Conservation (phyloP, 2,888 invertebrate species). For the Galeruca laticollis region DNA sequence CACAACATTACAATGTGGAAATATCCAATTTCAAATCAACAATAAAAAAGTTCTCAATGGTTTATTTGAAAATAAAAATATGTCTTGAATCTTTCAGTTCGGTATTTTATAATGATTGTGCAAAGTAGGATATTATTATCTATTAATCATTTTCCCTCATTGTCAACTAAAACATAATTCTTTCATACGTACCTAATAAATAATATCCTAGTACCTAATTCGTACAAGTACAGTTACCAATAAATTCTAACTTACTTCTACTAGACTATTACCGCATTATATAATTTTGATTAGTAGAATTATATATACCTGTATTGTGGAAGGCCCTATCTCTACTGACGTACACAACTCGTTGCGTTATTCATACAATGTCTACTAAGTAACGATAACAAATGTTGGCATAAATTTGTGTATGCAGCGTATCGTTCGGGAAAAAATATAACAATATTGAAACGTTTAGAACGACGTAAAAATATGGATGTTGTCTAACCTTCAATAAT, state of each 20-base stretch:
- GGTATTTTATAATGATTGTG: too few species aligned
- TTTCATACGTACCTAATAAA: neutral
- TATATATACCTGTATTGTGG: neutral
- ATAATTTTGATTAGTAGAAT: neutral
- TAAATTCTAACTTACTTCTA: neutral
- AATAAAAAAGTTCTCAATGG: too few species aligned
- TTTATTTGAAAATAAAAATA: too few species aligned
- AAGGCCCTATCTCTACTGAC: neutral
- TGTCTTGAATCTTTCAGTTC: too few species aligned
- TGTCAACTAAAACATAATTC: too few species aligned
- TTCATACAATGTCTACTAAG: neutral
- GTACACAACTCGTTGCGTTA: neutral
- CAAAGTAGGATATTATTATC: too few species aligned
- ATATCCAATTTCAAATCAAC: too few species aligned
- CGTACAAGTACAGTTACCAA: neutral
- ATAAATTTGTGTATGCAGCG: neutral
- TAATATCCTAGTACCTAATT: neutral
- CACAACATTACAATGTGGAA: too few species aligned
- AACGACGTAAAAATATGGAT: neutral
- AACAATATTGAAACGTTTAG: neutral
- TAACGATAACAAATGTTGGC: neutral
- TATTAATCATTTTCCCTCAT: too few species aligned
- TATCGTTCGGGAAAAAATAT: neutral
- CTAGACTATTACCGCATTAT: neutral
- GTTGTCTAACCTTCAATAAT: conserved; percentile 8